A percentile compares a stretch with the other conserved stretches of the same genome.
These are phyloP conservation scores for Hedychridium roseum DNA, from an alignment of 2,888 invertebrate species.

Conservation along the genomic window DNA sequence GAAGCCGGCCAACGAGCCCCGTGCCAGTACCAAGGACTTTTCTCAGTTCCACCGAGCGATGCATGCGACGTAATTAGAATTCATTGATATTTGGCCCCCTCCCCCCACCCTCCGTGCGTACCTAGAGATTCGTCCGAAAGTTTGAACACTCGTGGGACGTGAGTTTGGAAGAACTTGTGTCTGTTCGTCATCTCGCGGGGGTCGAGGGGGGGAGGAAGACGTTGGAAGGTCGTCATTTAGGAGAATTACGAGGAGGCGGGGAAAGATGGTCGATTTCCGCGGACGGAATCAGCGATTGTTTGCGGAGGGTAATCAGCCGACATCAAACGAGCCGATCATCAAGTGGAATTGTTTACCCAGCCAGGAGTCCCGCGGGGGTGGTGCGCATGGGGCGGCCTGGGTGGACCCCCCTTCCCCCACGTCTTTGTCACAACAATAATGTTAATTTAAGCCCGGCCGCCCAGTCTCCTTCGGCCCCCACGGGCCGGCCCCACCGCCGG, in stretches of 20 bases:
- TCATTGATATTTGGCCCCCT: too few species aligned
- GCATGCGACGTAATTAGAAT: too few species aligned
- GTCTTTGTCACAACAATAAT: constrained; percentile 63
- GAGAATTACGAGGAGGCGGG: neutral
- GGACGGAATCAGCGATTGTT: constrained; percentile 61
- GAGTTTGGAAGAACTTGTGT: too few species aligned
- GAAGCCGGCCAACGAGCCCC: too few species aligned
- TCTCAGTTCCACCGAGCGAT: too few species aligned
- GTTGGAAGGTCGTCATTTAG: too few species aligned
- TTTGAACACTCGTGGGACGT: too few species aligned
- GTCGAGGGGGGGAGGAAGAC: too few species aligned
- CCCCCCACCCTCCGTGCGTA: too few species aligned
- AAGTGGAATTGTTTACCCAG: constrained; percentile 62
- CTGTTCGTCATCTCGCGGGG: too few species aligned
- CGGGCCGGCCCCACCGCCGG: constrained; percentile 39
- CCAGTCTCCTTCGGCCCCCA: constrained; percentile 27
- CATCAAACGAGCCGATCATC: constrained; percentile 64
- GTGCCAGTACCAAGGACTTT: too few species aligned
- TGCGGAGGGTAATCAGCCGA: constrained; percentile 62
- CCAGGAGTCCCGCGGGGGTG: constrained; percentile 43
- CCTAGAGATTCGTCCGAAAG: too few species aligned
- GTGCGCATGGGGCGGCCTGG: constrained; percentile 33
- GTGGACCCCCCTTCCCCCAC: constrained; percentile 42
- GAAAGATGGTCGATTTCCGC: constrained; percentile 35
- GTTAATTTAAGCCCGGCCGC: constrained; percentile 58